Base-by-base conservation (phyloP, 35 echinoderm and acorn worm genomes). In the Strongylocentrotus purpuratus region DNA sequence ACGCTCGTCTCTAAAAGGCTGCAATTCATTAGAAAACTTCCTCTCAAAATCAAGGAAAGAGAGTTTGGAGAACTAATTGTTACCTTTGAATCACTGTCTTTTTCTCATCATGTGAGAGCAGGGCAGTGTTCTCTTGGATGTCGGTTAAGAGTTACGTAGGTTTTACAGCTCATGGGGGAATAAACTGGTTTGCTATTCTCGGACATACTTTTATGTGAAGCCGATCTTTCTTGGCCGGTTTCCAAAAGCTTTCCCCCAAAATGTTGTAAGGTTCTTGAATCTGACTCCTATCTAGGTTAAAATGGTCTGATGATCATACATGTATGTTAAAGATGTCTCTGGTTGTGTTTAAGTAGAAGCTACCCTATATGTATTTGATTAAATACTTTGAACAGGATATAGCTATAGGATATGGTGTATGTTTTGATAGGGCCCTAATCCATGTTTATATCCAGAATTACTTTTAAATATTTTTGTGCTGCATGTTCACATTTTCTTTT, bases 161-260 rank as follows among this genome's bases (percentile, higher is more conserved):
- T 59, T 59, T 22, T 78, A 78, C 1, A n/a, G 65, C 65, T 78
- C 65, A n/a, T 78, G 20, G 28, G 65, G 25, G 65, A 28, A 78
- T 28, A 78, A 78, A 78, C 65, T 78, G 65, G 65, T 78, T 78
- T 78, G 20, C 65, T 78, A 78, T n/a, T 78, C 65, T n/a, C 5
- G 65, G 65, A 78, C 65, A 78, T 28, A 78, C 65, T 78, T n/a
- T 78, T 78, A 78, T 78, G 65, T 28, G 65, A 78, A 78, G 65
- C 20, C 22, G 25, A n/a, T 78, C 65, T 78, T 78, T 78, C 65
- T 78, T 78, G 65, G 65, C 65, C 28, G 20, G 22, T 78, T 78
- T 78, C 65, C 65, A 78, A 78, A 78, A 78, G 20, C 7, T n/a
- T 78, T 78, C 28, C 25, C 20, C 25, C 28, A 7, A 28, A 22